Evolutionary conservation across 2,113 vertebrate genomes (phyloP).

Genomic region (Fulica atra): DNA sequence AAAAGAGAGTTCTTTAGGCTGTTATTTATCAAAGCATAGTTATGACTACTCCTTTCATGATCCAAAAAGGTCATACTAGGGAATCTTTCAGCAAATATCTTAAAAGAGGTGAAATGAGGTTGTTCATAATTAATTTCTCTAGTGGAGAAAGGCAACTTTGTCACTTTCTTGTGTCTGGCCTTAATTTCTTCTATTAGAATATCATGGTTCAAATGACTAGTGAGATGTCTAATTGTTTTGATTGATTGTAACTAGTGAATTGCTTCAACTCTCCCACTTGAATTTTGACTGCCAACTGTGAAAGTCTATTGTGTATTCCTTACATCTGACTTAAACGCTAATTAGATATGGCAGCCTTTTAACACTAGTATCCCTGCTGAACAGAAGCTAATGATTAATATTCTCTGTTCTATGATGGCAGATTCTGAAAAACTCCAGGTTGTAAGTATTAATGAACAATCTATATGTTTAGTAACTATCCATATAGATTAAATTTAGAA

Average conservation of each 20-base stretch:
- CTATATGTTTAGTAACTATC: background rate
- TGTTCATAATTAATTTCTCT: background rate
- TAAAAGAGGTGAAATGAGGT: background rate
- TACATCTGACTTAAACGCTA: conserved; percentile 27
- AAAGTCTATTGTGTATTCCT: conserved; percentile 5
- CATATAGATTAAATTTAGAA: background rate
- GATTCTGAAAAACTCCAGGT: background rate
- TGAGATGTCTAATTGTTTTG: background rate
- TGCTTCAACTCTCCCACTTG: background rate
- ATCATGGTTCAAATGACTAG: background rate
- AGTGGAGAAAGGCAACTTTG: background rate
- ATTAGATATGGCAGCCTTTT: conserved; percentile 31
- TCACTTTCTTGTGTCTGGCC: background rate
- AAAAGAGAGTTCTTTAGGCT: background rate
- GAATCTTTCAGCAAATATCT: background rate
- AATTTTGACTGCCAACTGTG: conserved; percentile 2
- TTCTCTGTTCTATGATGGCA: background rate
- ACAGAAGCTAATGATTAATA: background rate
- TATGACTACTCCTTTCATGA: background rate
- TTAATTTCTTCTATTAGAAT: background rate
- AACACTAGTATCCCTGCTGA: background rate
- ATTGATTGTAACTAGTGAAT: background rate
- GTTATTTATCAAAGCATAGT: background rate
- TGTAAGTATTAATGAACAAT: background rate
- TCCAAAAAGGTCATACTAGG: background rate